Conservation (phyloP, 2,888 invertebrate genomes). For the Trachelus stipa region DNA sequence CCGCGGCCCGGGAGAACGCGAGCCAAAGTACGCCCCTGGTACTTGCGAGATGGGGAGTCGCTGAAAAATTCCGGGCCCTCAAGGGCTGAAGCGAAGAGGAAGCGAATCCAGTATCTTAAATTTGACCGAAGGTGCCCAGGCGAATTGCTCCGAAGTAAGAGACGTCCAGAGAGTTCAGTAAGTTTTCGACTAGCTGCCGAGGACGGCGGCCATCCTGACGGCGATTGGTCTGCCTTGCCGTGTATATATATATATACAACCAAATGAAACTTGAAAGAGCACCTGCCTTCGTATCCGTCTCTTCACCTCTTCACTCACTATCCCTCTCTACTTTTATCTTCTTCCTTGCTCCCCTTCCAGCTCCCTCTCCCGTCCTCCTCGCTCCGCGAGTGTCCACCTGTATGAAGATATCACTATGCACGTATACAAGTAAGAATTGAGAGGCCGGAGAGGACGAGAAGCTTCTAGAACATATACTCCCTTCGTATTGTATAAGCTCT, state of each 20-base stretch:
- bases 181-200: neutral
- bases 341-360: conserved; percentile 11
- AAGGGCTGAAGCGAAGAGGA: neutral
- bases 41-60: neutral
- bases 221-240: neutral
- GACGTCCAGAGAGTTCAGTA: neutral
- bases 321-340: conserved; percentile 35
- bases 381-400: neutral
- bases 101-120: neutral
- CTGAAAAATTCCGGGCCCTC: neutral
- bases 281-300: conserved; percentile 15
- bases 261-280: neutral
- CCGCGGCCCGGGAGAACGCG: neutral
- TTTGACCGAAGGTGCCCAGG: neutral
- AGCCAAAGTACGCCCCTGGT: neutral
- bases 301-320: conserved; percentile 27
- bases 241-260: neutral
- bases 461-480: neutral
- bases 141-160: neutral
- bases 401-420: neutral
- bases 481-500: neutral
- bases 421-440: neutral
- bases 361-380: neutral
- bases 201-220: neutral
- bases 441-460: neutral